Evolutionary conservation across 2,797 vertebrate genomes (phyloP), one percentile per base, ranked within the genome.

Genomic region (Notamacropus eugenii): DNA sequence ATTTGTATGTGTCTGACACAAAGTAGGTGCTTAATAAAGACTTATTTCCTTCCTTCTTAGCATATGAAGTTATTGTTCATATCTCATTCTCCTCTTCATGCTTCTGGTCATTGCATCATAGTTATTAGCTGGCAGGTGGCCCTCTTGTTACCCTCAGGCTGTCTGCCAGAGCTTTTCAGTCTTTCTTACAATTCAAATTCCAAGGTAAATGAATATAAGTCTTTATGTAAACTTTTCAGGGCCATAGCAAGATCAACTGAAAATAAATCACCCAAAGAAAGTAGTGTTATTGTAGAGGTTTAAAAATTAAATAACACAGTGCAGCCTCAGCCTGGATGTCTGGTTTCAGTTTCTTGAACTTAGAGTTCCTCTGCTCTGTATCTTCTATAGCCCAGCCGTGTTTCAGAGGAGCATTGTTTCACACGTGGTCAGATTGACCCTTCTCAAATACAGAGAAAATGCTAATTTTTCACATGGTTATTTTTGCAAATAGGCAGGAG

Each of bases 121-220:
- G 97, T 97, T 93, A 97, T 97, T 97, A 97, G 92, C 97, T 97
- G 97, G 97, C 97, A 98, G 98, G 97, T 98, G 97, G 97, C 97
- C 97, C 98, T 87, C 82, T 93, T 87, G 97, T 98, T 96, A 97
- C 95, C 96, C 62, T 96, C 93, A 29, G 97, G 97, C 97, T 97
- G 93, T 96, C 95, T 95, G 97, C 98, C 97, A 98, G 97, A 97
- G 97, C 94, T 54, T 97, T 98, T 98, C 96, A 98, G 97, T 98
- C 97, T 98, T 97, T 98, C 97, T 98, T 96, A 98, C 95, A 97
- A 97, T 94, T 96, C 96, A 95, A 97, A 97, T 97, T 98, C 97
- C 97, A 98, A 98, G 97, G 97, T 98, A 98, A 98, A 97, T 98
- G 97, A 97, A 97, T 98, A 96, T 97, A 98, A 98, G 97, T 93